Base-by-base conservation (phyloP, 2,888 invertebrate species). In the Lasius fuliginosus region DNA sequence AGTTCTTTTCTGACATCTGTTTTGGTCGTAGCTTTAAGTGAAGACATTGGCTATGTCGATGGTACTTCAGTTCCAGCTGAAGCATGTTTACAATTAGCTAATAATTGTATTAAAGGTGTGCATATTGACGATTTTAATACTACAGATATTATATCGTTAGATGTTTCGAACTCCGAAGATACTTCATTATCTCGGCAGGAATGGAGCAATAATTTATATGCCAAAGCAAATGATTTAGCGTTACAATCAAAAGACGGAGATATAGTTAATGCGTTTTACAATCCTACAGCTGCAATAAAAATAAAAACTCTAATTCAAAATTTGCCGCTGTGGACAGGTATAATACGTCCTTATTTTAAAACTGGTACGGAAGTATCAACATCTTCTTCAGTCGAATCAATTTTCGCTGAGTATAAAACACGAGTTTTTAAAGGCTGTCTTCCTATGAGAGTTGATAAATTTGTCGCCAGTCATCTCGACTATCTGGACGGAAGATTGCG, bases 391-490 rank as follows among this genome's bases (percentile, higher is more conserved):
- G 60, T 74, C 0, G 62, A 62, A 15, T 74, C 62, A 2, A 11
- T 74, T 46, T 74, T 62, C 1, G 27, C 42, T n/a, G 74, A 74
- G 33, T 74, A 74, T 12, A 74, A 74, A 40, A 30, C 11, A 1
- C 11, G 74, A n/a, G 0, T 30, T 8, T 60, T 62, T 0, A 74
- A 74, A 62, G 60, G 74, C 0, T 15, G 15, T 15, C 5, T 62
- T 62, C 46, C 74, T 1, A 60, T 62, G 30, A 74, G 60, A 74
- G 30, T 62, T 0, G 74, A 74, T 3, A 75, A 75, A 62, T 75
- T 75, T 62, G 46, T 62, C 0, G 0, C n/a, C 3, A 60, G 11
- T 6, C 62, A 75, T 75, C 5, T 75, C 3, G 11, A 15, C 33
- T 62, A 46, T 12, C 6, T 74, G 9, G 42, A 74, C 2, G 60